Conservation (phyloP, 2,797 vertebrate genomes). For the Xiphorhynchus erythropygius region DNA sequence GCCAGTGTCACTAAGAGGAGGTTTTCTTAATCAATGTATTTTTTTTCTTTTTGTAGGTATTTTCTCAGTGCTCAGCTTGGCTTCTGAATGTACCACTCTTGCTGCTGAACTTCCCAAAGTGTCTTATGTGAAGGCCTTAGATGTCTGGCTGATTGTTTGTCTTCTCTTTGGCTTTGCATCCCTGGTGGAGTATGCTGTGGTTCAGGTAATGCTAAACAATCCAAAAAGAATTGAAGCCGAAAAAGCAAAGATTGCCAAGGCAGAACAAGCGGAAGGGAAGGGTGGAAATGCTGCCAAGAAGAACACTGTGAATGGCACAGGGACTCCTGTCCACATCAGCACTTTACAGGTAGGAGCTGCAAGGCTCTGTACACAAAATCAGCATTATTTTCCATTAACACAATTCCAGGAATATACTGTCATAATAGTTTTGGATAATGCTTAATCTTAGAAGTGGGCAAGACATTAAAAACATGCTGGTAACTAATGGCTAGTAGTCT, state of each 20-base stretch:
- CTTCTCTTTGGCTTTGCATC: slow-evolving; percentile 98
- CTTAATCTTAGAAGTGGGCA: not conserved
- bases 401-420: not conserved
- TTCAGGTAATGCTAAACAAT: slow-evolving; percentile 98
- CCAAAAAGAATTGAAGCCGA: slow-evolving; percentile 94
- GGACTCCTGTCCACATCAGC: slow-evolving; percentile 95
- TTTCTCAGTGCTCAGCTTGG: slow-evolving; percentile 96
- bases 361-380: not conserved
- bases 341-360: slow-evolving; percentile 88
- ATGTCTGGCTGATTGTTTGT: slow-evolving; percentile 98
- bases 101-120: slow-evolving; percentile 97
- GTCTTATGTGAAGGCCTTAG: slow-evolving; percentile 97
- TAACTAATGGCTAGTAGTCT: not conserved
- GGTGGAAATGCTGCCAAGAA: slow-evolving; percentile 81
- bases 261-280: slow-evolving; percentile 89
- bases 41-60: slow-evolving; percentile 83
- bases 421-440: not conserved
- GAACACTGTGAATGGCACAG: slow-evolving; percentile 91
- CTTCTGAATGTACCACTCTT: slow-evolving; percentile 95
- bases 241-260: slow-evolving; percentile 91
- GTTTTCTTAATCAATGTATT: not conserved
- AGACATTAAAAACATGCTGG: not conserved
- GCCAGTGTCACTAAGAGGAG: not conserved
- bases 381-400: not conserved
- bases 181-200: slow-evolving; percentile 95